Evolutionary conservation across 1,140 invertebrate genomes (phyloP).

Genomic region (Scylla paramamosain): DNA sequence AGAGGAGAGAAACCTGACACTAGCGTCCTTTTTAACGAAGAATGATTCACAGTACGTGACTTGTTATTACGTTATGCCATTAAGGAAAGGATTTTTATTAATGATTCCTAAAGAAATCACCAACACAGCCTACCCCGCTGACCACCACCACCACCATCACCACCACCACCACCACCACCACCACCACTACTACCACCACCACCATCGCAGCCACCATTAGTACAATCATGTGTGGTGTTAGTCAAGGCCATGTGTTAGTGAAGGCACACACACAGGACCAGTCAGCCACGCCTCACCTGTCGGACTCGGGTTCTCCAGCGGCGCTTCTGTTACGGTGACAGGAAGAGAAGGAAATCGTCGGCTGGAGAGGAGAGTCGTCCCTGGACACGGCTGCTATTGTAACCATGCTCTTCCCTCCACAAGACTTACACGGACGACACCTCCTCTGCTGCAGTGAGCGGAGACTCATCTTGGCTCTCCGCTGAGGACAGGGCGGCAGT

Average conservation of each 20-base stretch:
- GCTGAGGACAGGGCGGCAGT: background rate
- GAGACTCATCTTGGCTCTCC: slow-evolving; percentile 46
- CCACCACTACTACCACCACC: background rate
- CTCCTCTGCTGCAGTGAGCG: background rate
- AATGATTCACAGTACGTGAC: too few relatives aligned
- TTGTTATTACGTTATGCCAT: too few relatives aligned
- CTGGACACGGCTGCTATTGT: background rate
- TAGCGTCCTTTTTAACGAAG: too few relatives aligned
- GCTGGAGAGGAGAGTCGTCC: background rate
- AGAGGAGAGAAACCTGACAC: too few relatives aligned
- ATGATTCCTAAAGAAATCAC: too few relatives aligned
- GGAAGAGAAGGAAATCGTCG: slow-evolving; percentile 31
- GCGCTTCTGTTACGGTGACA: background rate
- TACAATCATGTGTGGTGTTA: background rate
- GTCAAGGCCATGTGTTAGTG: background rate
- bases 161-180: background rate
- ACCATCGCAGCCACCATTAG: background rate
- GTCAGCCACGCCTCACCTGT: background rate
- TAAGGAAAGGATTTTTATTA: too few relatives aligned
- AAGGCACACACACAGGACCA: background rate
- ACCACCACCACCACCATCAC: background rate
- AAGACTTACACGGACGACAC: background rate
- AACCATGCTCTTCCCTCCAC: background rate
- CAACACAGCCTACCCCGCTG: background rate
- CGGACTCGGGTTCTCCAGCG: background rate